Base-by-base conservation (phyloP, 2,888 invertebrate genomes). In the Nephrocerus scutellatus region DNA sequence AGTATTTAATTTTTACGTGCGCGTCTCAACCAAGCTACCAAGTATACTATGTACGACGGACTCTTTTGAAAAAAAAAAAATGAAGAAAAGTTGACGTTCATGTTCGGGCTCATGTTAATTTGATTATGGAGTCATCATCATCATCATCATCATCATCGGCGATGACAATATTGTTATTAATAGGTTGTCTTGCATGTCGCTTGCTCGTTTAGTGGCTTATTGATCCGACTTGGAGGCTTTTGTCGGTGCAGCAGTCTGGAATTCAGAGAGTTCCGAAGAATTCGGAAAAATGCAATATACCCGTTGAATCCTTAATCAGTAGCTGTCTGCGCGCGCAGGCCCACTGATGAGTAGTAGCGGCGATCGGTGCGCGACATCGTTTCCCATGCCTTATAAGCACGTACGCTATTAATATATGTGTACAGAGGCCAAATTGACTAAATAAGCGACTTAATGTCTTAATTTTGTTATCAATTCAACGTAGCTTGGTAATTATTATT, bases 241-340 rank as follows among this genome's bases (percentile, higher is more conserved):
- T n/a, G n/a, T n/a, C 23, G 23, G 10, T 22, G 23, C 10, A 10
- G 8, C 8, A 8, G 10, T 22, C 8, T 22, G 23, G 8, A 10
- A 22, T 10, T 10, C 8, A 9, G 8, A 9, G 23, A 9, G 23
- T 47, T 47, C 47, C 42, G 14, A 39, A 36, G 52, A 52, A 52
- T 47, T 50, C 48, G 33, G 44, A 44, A 48, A 50, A 50, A 52
- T 47, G 46, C 46, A 48, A 44, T 46, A 42, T 34, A 47, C 35
- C 44, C 39, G 39, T 35, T 52, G 52, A 52, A 52, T 52, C 44
- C 50, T 46, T 52, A 52, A 52, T 52, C 46, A 52, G 52, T 38
- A 46, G 36, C 36, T 41, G 52, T 51, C 52, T 50, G 51, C 39
- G 33, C 9, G 25, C 16, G 6, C 12, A 21, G 25, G 19, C 9